Base-by-base conservation (phyloP, 2,797 vertebrate species). In the Bucorvus abyssinicus region DNA sequence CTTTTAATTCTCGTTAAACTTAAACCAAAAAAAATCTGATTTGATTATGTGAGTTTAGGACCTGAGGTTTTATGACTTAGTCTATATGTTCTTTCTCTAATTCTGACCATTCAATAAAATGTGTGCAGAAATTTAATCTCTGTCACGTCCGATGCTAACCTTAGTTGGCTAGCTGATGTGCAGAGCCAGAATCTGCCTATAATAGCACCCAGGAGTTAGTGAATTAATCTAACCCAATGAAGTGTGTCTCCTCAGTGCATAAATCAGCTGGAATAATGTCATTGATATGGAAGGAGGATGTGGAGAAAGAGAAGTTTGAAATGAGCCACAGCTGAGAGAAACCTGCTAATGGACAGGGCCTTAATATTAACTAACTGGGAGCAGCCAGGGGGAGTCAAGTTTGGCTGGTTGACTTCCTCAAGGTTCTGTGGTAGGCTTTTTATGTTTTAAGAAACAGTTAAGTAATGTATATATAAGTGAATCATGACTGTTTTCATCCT, bases 191-290 rank as follows among this genome's bases (percentile, higher is more conserved):
- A 68, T 22, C 49, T 82, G 63, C 83, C 85, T 70, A 5, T 42
- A 74, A 52, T 5, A 84, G 90, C 77, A 60, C 73, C 67, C 60
- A 84, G 60, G 90, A 94, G 87, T 6, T 68, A 77, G 74, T 56
- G 74, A 87, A 95, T 94, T 83, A 71, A 94, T 96, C 77, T 70
- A 23, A 71, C 59, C 67, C 87, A 85, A 64, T 89, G 85, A 55
- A 96, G 88, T 80, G 82, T 91, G 87, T 74, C 83, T 94, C 77
- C 84, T 95, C 84, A 89, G 85, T 82, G 83, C 87, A 96, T 96
- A 91, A 90, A 95, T 95, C 95, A 94, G 79, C 79, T 47, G 78
- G 22, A 94, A 56, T 70, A 57, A 68, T 61, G 80, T 71, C 93
- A 50, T n/a, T 94, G 94, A 93, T 94, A 36, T 21, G 64, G 60